Evolutionary conservation across 2,113 vertebrate genomes (phyloP), one percentile per base, ranked within the genome.

Genomic region (Scatophagus argus): DNA sequence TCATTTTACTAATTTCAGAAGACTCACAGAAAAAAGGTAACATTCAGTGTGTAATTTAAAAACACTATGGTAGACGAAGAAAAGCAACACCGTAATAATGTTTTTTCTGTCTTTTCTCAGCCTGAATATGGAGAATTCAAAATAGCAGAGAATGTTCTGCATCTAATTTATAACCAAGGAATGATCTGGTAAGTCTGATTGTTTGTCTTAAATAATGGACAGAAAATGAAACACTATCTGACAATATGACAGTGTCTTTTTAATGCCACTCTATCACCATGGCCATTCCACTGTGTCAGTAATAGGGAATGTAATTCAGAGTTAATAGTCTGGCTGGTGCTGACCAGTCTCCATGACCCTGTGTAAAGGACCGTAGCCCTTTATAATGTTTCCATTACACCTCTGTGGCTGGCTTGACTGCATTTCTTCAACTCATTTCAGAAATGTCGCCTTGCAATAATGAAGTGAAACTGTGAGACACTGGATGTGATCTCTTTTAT

Each of bases 91-190:
- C 8, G 21, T 17, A 70, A n/a, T 58, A 47, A 62, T 73, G 34
- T 1, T 27, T 83, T 49, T 70, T 36, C 34, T 66, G 1, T 27
- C 44, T 61, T 14, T 92, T 77, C 82, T 91, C 80, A 99, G 98
- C 98, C 98, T 36, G 98, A 99, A 92, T 99, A 99, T 2, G 98
- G 98, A 81, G 98, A 99, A 91, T 99, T 99, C 93, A 99, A 99
- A 94, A 99, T 99, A 78, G 98, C 98, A 3, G 98, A 99, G 90
- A 99, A 99, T 6, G 98, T 99, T 34, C 77, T 99, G 7, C 98
- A 99, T 82, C 92, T 99, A 66, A 97, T 99, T 92, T 99, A 99
- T 90, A 99, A 99, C 89, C 98, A 99, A 91, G 98, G 98, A 74
- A 99, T 99, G 98, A 99, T 99, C 86, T 99, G 98, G 98, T 99